Base-by-base conservation (phyloP, 2,113 vertebrate species). In the Chrysemys picta region DNA sequence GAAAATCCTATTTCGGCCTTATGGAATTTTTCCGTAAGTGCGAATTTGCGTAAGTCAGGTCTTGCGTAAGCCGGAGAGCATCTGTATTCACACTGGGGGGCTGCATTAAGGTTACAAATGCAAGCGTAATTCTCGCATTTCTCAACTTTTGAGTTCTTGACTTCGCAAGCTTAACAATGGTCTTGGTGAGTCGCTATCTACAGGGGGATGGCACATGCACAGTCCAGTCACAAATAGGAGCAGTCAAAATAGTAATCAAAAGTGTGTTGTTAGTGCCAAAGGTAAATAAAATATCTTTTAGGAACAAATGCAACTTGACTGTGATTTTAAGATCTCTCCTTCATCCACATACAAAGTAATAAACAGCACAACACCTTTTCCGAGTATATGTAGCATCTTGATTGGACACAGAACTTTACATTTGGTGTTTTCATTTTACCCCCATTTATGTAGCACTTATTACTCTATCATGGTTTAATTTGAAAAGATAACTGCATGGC, bases 381-480 rank as follows among this genome's bases (percentile, higher is more conserved):
- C 2, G 1, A 78, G 19, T 78, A 78, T 47, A 78, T 2, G 24
- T 27, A 47, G 62, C 14, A 38, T 87, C 65, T 87, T 52, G 62
- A 53, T 53, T 14, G 24, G 82, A 94, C 82, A 42, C 54, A 27
- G 82, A 38, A 88, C 86, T 91, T 65, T 95, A 93, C 95, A 96
- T 92, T 94, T 96, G 84, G 75, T 92, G 87, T 93, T 96, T 96
- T 94, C 94, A 91, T 87, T 91, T 91, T 91, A 85, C 25, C 89
- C 88, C 86, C 38, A 88, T 97, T 96, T 94, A 96, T 89, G 95
- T 88, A 96, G 95, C 91, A 97, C 91, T 96, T 97, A 96, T 97
- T 97, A 97, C 96, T 97, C 97, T 91, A 96, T 93, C 89, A 96
- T 85, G 94, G 89, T 96, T 97, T 96, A 93, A 97, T 97, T 93